These are phyloP conservation scores for Zosterops japonicus DNA, from an alignment of 2,113 vertebrate species.

Conservation along the genomic window DNA sequence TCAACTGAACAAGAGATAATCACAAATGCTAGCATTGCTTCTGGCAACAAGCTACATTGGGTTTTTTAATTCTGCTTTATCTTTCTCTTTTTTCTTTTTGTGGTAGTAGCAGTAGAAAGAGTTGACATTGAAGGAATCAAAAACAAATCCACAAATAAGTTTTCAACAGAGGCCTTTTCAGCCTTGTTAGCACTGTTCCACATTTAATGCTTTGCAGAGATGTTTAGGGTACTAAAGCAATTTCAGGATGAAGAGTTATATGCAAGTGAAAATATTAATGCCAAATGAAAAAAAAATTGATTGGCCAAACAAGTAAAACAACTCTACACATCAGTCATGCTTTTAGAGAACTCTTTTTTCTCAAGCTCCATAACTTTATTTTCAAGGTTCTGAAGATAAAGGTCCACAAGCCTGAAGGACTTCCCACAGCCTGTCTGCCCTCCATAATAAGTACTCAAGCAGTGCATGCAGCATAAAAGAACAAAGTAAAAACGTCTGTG, in stretches of 20 bases:
- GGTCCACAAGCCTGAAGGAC: background rate
- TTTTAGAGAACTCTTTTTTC: background rate
- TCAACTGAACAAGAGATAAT: background rate
- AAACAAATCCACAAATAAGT: background rate
- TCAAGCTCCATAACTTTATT: background rate
- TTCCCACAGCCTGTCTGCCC: background rate
- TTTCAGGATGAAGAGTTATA: background rate
- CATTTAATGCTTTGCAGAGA: background rate
- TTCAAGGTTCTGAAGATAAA: background rate
- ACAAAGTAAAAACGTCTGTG: slow-evolving; percentile 27
- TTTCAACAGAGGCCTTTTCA: background rate
- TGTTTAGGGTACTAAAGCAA: background rate
- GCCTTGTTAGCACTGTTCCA: background rate
- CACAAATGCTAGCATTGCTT: background rate
- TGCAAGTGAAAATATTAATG: background rate
- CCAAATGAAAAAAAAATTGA: background rate
- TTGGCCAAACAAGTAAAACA: background rate
- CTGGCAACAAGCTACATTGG: background rate
- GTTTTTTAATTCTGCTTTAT: background rate
- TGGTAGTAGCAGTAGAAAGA: background rate
- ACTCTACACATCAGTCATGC: background rate
- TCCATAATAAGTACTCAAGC: background rate
- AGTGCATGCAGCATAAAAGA: background rate
- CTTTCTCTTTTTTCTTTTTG: background rate
- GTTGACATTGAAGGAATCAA: background rate